These are phyloP conservation scores for Onychomys torridus DNA, from an alignment of 2,797 vertebrate genomes.

Conservation along the genomic window DNA sequence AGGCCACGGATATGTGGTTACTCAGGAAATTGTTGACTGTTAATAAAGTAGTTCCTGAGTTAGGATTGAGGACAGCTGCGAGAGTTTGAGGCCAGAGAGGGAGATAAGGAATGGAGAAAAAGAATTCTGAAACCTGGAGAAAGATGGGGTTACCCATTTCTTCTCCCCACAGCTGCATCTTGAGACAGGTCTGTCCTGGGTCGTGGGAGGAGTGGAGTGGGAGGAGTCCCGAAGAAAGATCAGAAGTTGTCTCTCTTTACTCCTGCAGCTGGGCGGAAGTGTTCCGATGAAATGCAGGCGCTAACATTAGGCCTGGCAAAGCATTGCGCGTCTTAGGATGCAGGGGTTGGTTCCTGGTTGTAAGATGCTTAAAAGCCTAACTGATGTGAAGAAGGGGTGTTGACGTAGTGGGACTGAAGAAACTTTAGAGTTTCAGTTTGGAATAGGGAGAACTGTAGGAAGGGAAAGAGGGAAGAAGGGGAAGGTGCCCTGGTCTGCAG, in stretches of 20 bases:
- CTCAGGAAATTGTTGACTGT: conserved; percentile 33
- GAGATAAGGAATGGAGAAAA: neutral
- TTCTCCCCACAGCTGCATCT: neutral
- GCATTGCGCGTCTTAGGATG: neutral
- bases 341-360: neutral
- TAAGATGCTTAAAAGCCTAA: conserved; percentile 28
- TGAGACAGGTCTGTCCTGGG: neutral
- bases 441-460: neutral
- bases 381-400: neutral
- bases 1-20: neutral
- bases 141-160: neutral
- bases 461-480: neutral
- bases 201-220: neutral
- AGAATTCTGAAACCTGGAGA: neutral
- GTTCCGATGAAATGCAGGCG: neutral
- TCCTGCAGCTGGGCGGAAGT: neutral
- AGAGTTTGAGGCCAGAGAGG: conserved; percentile 9
- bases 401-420: neutral
- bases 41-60: conserved; percentile 51
- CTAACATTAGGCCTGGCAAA: neutral
- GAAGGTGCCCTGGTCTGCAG: neutral
- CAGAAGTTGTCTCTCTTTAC: neutral
- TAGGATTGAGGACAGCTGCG: neutral
- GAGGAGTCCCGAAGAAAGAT: neutral
- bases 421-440: conserved; percentile 26